phyloP scores from a whole-genome alignment of 2,888 invertebrate genomes.

The Pemphredon lugubris region DNA sequence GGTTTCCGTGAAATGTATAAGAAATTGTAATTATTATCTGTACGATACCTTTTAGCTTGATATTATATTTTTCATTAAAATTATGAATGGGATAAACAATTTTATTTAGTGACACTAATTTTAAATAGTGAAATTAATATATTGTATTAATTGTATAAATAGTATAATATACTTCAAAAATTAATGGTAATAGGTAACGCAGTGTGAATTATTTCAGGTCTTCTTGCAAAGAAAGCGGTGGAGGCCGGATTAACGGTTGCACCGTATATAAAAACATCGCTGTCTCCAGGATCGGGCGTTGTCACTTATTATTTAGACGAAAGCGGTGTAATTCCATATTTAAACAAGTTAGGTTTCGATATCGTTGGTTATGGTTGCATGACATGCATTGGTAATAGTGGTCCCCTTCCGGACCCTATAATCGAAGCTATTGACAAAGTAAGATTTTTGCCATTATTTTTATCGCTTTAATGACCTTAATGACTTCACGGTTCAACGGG shows the following conservation, averaged over 20 bases:
- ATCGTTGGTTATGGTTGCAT: constrained; percentile 99
- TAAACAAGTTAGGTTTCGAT: constrained; percentile 94
- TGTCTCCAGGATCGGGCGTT: constrained; percentile 97
- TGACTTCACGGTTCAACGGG: not conserved
- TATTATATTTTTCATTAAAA: too few species aligned
- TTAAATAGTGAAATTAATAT: too few species aligned
- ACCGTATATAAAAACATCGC: constrained; percentile 97
- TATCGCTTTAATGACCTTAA: not conserved
- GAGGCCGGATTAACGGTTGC: constrained; percentile 93
- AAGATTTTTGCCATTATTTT: not conserved
- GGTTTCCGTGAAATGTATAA: too few species aligned
- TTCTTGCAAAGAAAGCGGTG: constrained; percentile 96
- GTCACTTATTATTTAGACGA: constrained; percentile 94
- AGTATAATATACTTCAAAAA: too few species aligned
- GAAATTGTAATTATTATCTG: too few species aligned
- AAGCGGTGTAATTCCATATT: constrained; percentile 94
- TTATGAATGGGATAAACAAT: too few species aligned
- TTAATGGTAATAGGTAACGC: too few species aligned
- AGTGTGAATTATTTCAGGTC: constrained; percentile 83
- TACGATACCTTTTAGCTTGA: too few species aligned
- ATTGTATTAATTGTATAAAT: too few species aligned
- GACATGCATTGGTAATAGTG: constrained; percentile 99
- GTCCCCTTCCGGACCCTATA: constrained; percentile 91
- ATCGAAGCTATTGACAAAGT: constrained; percentile 77
- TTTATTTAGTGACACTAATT: too few species aligned